These are phyloP conservation scores for Rhodinocichla rosea DNA, from an alignment of 2,113 vertebrate species.

Conservation along the genomic window DNA sequence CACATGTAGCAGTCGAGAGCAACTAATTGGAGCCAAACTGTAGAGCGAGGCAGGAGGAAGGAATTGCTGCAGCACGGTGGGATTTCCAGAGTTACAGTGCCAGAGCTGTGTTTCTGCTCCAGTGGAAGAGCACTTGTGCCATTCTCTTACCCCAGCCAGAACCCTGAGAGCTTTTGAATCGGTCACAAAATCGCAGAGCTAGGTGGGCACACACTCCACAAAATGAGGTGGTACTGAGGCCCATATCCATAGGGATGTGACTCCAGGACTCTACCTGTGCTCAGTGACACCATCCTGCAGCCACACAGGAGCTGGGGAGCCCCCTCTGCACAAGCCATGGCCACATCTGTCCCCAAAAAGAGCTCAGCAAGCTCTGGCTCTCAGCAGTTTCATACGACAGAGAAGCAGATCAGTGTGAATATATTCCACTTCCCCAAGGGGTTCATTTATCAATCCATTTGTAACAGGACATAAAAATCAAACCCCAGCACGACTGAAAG, in stretches of 20 bases:
- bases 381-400: background rate
- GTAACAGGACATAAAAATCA: background rate
- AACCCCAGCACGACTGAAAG: background rate
- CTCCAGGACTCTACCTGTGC: accelerated
- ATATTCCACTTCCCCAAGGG: background rate
- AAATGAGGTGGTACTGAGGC: background rate
- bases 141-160: background rate
- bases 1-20: background rate
- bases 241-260: accelerated
- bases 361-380: background rate
- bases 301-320: background rate
- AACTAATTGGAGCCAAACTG: background rate
- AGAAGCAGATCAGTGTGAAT: background rate
- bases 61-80: background rate
- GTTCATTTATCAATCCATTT: background rate
- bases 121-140: background rate
- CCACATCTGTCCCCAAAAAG: background rate
- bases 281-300: background rate
- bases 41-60: background rate
- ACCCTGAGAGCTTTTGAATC: background rate
- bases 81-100: background rate
- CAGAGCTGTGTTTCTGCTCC: background rate
- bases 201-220: too few species aligned
- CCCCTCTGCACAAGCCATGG: background rate
- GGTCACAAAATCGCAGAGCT: background rate